Evolutionary conservation across 2,113 vertebrate genomes (phyloP), one percentile per base, ranked within the genome.

Genomic region (Cichladusa arquata): DNA sequence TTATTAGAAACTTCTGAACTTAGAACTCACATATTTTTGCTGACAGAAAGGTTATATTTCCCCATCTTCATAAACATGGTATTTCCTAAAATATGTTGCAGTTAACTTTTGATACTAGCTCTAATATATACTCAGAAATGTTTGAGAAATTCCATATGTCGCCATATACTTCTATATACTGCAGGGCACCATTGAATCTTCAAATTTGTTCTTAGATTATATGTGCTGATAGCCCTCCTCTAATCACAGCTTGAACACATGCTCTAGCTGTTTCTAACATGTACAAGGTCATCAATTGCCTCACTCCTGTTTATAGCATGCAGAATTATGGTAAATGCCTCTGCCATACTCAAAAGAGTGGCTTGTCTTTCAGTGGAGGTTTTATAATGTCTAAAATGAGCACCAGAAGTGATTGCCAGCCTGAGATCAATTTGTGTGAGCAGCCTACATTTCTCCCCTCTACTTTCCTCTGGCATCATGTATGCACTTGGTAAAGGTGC

Each of bases 1-100:
- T 92, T 61, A 61, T 72, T 65, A 81, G n/a, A 88, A 77, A 70
- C 19, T 57, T 45, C 19, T 61, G 18, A 92, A 73, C 25, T 61
- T 80, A 47, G 19, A 93, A 85, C 8, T 29, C 57, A 79, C 8
- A 4, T 50, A 50, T 65, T 92, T 88, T 38, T 60, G 17, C 7
- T 83, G 36, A 62, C 38, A 73, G 34, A 65, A 81, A 3, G 18
- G 14, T 38, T 65, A 3, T 61, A 88, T 51, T 92, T 38, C 25
- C 36, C 24, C 7, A 31, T 90, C 66, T 90, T 83, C 38, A 72
- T 65, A 91, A 71, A 70, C 44, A 33, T 2, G 10, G 6, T 66
- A 88, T 77, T 88, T 92, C 53, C 76, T 84, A 69, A 81, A 86
- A 78, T 89, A 86, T 57, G 80, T 79, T 90, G 50, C n/a, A 79